These are phyloP conservation scores for Riparia riparia DNA, from an alignment of 2,113 vertebrate species.

Conservation along the genomic window DNA sequence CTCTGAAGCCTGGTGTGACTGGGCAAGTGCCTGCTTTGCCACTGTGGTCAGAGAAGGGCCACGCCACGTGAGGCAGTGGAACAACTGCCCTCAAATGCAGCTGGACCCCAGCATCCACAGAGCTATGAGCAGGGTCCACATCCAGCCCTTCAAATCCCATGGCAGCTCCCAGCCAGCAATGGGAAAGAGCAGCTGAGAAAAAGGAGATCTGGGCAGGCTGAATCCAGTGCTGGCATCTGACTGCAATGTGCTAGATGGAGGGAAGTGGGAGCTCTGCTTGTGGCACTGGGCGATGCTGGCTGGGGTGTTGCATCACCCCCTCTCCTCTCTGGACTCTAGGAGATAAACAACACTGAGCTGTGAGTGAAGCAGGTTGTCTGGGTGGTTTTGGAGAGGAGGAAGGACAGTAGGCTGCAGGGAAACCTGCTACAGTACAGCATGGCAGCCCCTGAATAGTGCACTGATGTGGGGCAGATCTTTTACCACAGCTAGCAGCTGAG, in stretches of 20 bases:
- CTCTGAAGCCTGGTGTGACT: background rate
- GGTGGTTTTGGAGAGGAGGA: background rate
- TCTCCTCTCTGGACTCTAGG: background rate
- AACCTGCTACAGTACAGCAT: background rate
- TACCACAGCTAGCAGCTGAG: background rate
- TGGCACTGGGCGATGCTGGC: rapidly evolving
- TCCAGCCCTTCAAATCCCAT: background rate
- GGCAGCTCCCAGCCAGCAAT: background rate
- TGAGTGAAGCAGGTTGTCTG: background rate
- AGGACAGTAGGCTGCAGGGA: background rate
- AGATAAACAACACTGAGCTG: background rate
- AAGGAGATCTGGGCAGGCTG: background rate
- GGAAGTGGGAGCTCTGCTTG: background rate
- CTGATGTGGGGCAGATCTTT: background rate
- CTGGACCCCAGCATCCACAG: rapidly evolving
- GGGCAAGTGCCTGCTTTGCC: background rate
- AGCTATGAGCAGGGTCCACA: background rate
- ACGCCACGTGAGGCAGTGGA: rapidly evolving
- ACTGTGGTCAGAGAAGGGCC: background rate
- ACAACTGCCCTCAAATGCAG: rapidly evolving
- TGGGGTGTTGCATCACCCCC: background rate
- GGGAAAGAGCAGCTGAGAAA: background rate
- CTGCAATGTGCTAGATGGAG: background rate
- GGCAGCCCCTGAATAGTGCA: background rate
- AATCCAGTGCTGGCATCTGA: background rate